These are phyloP conservation scores for Synanthedon andrenaeformis DNA, from an alignment of 2,888 invertebrate genomes.

Conservation along the genomic window DNA sequence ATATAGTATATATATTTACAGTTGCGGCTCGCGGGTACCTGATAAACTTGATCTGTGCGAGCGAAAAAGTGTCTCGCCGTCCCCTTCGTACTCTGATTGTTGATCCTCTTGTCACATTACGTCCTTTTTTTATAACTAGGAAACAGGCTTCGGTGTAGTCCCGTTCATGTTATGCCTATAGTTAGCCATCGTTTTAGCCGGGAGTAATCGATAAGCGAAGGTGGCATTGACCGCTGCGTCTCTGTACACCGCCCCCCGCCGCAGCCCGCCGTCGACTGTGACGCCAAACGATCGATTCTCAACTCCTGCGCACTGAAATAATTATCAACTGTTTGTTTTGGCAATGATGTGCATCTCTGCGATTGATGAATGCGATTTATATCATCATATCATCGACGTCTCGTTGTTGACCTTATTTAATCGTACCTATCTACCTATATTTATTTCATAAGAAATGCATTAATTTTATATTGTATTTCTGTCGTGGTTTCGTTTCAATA, in stretches of 20 bases:
- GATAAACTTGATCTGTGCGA: neutral
- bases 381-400: too few relatives aligned
- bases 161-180: too few relatives aligned
- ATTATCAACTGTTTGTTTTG: constrained; percentile 23
- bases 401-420: too few relatives aligned
- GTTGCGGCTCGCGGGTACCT: neutral
- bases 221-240: constrained; percentile 24
- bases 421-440: too few relatives aligned
- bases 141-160: too few relatives aligned
- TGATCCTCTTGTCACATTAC: neutral
- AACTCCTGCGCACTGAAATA: constrained; percentile 10
- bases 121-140: neutral
- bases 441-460: too few relatives aligned
- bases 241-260: constrained; percentile 3
- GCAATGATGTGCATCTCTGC: constrained; percentile 14
- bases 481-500: too few relatives aligned
- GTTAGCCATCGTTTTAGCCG: neutral
- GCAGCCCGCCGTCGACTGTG: constrained; percentile 6
- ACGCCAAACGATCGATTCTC: constrained; percentile 11
- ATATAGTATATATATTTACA: neutral
- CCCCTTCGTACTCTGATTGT: neutral
- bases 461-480: too few relatives aligned
- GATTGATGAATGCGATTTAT: constrained; percentile 5
- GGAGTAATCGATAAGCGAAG: constrained; percentile 17
- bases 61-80: neutral